Percentiles rank a stretch among this genome's conserved stretches.
These are phyloP conservation scores for Dinoponera quadriceps DNA, from an alignment of 1,140 invertebrate species.

Conservation along the genomic window DNA sequence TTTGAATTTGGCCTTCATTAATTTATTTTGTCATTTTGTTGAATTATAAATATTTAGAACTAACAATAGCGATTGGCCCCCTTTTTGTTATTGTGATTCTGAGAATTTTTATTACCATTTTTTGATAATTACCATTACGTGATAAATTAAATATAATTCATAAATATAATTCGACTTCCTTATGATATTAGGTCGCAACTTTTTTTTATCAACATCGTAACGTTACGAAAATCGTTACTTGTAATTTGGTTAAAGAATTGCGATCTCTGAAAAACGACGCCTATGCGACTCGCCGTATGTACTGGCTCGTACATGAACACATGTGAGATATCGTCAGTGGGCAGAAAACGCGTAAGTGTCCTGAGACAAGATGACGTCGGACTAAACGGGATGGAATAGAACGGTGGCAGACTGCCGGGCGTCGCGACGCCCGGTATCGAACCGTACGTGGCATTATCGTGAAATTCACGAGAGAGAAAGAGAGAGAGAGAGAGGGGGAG, in stretches of 20 bases:
- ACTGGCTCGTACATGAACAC: neutral
- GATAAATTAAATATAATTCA: neutral
- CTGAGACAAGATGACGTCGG: conserved; percentile 58
- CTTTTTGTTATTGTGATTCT: no score
- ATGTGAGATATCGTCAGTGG: conserved; percentile 6
- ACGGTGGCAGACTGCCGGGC: conserved; percentile 83
- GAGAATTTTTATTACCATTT: no score
- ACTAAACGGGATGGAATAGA: conserved; percentile 73
- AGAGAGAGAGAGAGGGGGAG: conserved; percentile 16
- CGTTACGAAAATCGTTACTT: neutral
- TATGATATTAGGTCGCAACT: no score
- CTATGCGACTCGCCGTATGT: conserved; percentile 37
- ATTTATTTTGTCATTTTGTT: no score
- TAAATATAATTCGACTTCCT: no score
- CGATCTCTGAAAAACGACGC: conserved; percentile 28
- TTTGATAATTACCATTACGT: no score
- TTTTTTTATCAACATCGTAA: neutral
- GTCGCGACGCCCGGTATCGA: conserved; percentile 81
- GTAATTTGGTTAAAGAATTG: conserved; percentile 47
- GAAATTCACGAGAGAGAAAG: conserved; percentile 33
- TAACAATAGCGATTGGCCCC: no score
- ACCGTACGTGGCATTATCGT: conserved; percentile 75
- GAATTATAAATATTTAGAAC: no score
- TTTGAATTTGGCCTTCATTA: no score
- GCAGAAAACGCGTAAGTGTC: conserved; percentile 44